Conservation (phyloP, 2,113 vertebrate genomes). For the Ceyx margarethae region DNA sequence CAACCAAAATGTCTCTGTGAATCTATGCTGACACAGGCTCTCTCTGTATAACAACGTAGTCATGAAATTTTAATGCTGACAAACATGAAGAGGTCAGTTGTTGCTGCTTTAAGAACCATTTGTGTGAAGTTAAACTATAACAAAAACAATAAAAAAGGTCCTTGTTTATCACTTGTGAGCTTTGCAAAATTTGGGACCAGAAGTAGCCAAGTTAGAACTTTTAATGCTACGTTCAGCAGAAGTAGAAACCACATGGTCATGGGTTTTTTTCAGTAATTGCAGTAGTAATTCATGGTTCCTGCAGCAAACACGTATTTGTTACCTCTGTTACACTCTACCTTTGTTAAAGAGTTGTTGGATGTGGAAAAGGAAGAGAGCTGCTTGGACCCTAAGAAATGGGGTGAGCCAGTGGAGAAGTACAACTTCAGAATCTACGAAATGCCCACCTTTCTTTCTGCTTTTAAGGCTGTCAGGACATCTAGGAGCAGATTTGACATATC, state of each 20-base stretch:
- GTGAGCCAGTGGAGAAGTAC: not conserved
- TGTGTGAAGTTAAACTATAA: not conserved
- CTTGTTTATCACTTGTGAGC: not conserved
- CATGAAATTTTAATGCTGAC: constrained; percentile 29
- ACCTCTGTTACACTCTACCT: not conserved
- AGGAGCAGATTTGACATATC: not conserved
- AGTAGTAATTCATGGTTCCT: not conserved
- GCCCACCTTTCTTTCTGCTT: not conserved
- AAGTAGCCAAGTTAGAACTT: not conserved
- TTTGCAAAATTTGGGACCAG: not conserved
- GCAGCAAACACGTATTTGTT: not conserved
- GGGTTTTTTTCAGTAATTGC: not conserved
- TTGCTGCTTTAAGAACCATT: not conserved
- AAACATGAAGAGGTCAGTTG: constrained; percentile 13
- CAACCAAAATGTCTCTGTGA: not conserved
- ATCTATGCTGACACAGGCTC: constrained; percentile 1
- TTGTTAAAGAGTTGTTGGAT: not conserved
- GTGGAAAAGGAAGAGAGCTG: not conserved
- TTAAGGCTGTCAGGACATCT: not conserved
- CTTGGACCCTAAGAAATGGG: not conserved
- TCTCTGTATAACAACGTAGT: not conserved
- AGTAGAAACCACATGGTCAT: not conserved
- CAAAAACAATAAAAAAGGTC: not conserved
- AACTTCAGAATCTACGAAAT: not conserved
- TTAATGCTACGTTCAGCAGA: not conserved